phyloP scores from a whole-genome alignment of 1,140 invertebrate species.

The Lucilia cuprina region DNA sequence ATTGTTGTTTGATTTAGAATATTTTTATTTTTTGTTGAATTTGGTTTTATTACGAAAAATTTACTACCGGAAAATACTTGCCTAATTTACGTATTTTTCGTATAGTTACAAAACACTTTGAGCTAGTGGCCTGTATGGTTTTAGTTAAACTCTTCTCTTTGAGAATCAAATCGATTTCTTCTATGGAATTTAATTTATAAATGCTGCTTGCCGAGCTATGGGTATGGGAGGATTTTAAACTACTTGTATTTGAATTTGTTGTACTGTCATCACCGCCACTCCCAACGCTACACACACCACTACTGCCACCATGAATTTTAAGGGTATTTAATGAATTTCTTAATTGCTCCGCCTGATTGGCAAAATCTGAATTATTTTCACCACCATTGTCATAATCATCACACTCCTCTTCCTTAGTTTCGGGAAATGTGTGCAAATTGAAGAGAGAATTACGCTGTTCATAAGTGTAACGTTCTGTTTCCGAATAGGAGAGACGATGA shows the following conservation, averaged over 20 bases:
- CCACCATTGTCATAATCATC: constrained; percentile 43
- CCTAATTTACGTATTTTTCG: constrained; percentile 70
- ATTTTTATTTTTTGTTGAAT: neutral
- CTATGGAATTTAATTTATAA: constrained; percentile 59
- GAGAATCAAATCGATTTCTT: constrained; percentile 61
- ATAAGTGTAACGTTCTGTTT: constrained; percentile 42
- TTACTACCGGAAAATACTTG: constrained; percentile 71
- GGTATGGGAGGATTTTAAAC: constrained; percentile 43
- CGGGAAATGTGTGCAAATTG: constrained; percentile 56
- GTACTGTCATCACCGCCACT: neutral
- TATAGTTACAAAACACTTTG: constrained; percentile 62
- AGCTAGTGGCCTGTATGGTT: constrained; percentile 60
- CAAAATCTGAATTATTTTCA: constrained; percentile 33
- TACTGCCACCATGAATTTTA: constrained; percentile 64
- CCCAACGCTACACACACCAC: neutral
- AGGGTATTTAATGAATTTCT: constrained; percentile 62
- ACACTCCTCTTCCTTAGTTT: constrained; percentile 56
- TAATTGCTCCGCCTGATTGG: constrained; percentile 30
- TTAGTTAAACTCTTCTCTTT: constrained; percentile 62
- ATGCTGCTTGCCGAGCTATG: constrained; percentile 41
- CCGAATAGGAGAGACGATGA: constrained; percentile 21
- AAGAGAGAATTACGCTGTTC: constrained; percentile 54
- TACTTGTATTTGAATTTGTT: constrained; percentile 45
- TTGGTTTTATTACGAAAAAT: constrained; percentile 56
- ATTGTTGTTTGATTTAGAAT: neutral